Conservation (phyloP, 2,113 vertebrate genomes). For the Melospiza georgiana region DNA sequence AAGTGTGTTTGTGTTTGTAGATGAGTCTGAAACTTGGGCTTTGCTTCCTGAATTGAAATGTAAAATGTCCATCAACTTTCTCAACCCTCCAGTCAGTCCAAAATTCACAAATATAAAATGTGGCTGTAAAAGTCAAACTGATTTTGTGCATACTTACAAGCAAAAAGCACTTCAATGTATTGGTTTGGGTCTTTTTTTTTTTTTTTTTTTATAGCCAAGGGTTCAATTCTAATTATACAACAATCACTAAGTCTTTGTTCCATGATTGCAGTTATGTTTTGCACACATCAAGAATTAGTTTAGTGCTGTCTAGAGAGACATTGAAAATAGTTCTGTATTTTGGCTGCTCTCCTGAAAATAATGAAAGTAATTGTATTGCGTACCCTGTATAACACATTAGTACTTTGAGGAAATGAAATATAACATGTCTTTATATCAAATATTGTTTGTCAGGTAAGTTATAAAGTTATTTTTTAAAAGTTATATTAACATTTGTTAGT, state of each 20-base stretch:
- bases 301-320: not conserved
- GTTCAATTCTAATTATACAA: not conserved
- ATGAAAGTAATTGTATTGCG: not conserved
- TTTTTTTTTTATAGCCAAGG: not conserved
- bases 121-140: not conserved
- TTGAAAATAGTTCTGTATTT: not conserved
- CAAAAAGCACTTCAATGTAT: not conserved
- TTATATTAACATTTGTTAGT: not conserved
- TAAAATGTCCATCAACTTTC: not conserved
- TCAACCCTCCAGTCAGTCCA: not conserved
- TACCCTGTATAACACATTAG: not conserved
- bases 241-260: not conserved
- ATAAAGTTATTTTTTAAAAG: not conserved
- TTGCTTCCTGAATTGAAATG: not conserved
- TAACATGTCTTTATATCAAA: not conserved
- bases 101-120: not conserved
- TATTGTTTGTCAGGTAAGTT: not conserved
- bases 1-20: not conserved
- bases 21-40: not conserved
- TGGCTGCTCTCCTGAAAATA: not conserved
- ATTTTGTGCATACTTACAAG: not conserved
- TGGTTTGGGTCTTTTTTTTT: not conserved
- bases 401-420: not conserved
- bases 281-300: not conserved
- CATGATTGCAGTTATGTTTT: not conserved